phyloP scores from a whole-genome alignment of 1,140 invertebrate species.

The Drosophila setifemur region DNA sequence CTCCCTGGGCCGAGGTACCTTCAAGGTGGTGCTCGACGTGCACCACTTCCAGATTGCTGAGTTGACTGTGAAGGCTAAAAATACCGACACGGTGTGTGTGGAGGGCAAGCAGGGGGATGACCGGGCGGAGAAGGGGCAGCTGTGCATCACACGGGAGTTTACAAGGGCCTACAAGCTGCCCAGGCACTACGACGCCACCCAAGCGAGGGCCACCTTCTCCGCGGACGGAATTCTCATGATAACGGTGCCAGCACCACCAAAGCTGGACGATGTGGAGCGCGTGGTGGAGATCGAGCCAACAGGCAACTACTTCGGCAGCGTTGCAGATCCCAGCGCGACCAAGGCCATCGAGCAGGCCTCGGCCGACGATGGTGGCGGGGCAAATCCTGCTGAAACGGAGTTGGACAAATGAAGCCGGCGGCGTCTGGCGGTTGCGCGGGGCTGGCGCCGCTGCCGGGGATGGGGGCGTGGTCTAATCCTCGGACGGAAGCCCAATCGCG shows the following conservation, averaged over 20 bases:
- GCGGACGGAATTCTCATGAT: slow-evolving; percentile 77
- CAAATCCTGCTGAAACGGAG: slow-evolving; percentile 59
- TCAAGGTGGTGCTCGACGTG: slow-evolving; percentile 75
- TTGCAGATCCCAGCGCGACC: slow-evolving; percentile 56
- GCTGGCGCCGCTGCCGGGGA: slow-evolving; percentile 11
- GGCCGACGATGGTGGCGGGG: slow-evolving; percentile 46
- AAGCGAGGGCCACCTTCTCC: slow-evolving; percentile 71
- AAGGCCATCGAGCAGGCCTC: slow-evolving; percentile 65
- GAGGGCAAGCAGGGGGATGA: slow-evolving; percentile 73
- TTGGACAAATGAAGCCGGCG: slow-evolving; percentile 68
- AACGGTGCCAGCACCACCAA: slow-evolving; percentile 75
- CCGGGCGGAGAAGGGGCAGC: slow-evolving; percentile 57
- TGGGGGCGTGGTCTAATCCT: slow-evolving; percentile 12
- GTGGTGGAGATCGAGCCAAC: slow-evolving; percentile 72
- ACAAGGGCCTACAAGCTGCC: slow-evolving; percentile 74
- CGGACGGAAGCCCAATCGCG: slow-evolving; percentile 35
- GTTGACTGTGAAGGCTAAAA: slow-evolving; percentile 70
- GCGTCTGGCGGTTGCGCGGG: slow-evolving; percentile 70
- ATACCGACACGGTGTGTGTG: slow-evolving; percentile 69
- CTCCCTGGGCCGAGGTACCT: slow-evolving; percentile 68
- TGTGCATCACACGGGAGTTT: slow-evolving; percentile 74
- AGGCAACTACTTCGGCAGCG: slow-evolving; percentile 75
- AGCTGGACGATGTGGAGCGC: slow-evolving; percentile 77
- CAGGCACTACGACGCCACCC: slow-evolving; percentile 74
- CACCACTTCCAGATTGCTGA: slow-evolving; percentile 73